Evolutionary conservation across 2,797 vertebrate genomes (phyloP).

Genomic region (Pseudochirops cupreus): DNA sequence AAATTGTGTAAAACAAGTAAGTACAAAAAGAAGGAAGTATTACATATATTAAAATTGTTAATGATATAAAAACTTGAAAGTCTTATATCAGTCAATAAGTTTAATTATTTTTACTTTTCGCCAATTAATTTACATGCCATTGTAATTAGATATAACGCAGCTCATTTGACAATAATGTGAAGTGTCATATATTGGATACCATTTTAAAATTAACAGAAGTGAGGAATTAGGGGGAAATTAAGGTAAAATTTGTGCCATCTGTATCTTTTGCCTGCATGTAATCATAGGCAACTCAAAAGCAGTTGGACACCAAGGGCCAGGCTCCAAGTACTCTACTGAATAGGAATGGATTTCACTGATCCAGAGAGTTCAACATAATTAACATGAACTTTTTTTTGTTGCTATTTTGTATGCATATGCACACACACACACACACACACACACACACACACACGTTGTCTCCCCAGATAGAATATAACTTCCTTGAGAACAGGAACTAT

Average conservation of each 20-base stretch:
- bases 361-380: neutral
- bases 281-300: no score
- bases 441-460: neutral
- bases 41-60: neutral
- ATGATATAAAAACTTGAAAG: neutral
- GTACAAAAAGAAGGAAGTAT: neutral
- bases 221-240: no score
- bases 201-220: no score
- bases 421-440: neutral
- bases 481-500: neutral
- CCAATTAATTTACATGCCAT: no score
- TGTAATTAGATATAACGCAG: neutral
- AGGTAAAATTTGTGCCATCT: no score
- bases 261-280: no score
- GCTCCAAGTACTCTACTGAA: neutral
- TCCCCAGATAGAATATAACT: neutral
- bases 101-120: no score
- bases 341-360: neutral
- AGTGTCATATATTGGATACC: constrained; percentile 21
- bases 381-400: neutral
- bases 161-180: neutral
- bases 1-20: neutral
- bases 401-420: neutral
- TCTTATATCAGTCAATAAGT: neutral
- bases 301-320: no score